Percentiles rank a stretch among this genome's conserved stretches.
Conservation (phyloP, 1,140 invertebrate genomes). For the Pseudachorutes palmiensis region DNA sequence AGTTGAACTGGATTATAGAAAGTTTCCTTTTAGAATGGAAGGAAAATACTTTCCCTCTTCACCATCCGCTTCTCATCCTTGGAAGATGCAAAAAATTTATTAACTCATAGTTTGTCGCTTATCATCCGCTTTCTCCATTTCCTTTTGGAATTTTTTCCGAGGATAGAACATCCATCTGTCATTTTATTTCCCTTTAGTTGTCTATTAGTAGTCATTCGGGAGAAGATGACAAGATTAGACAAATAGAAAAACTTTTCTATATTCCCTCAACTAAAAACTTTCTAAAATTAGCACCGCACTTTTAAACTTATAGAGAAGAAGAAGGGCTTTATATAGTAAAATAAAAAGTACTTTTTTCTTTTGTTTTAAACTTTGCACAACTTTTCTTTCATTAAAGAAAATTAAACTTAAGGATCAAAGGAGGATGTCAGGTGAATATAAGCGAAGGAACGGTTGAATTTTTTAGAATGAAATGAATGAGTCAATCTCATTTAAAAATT, state of each 20-base stretch:
- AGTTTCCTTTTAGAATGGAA: neutral
- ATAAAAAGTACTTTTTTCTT: neutral
- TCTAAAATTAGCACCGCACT: neutral
- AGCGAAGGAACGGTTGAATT: no score
- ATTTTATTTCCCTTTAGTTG: neutral
- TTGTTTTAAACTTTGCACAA: neutral
- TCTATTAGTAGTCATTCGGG: neutral
- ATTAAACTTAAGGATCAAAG: neutral
- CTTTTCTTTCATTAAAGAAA: neutral
- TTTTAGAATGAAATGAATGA: no score
- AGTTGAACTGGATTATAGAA: neutral
- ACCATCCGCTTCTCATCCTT: neutral
- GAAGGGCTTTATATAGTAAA: neutral
- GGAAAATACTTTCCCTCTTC: neutral
- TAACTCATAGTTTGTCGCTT: neutral
- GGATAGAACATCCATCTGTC: constrained; percentile 4
- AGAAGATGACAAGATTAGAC: neutral
- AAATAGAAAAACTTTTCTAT: neutral
- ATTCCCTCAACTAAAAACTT: neutral
- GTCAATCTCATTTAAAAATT: no score
- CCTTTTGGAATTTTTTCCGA: neutral
- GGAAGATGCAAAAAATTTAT: neutral
- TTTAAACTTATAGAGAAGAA: neutral
- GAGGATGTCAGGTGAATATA: no score
- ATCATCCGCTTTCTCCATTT: neutral